Conservation (phyloP, 1,140 invertebrate species). For the Scaptomyza hsui region DNA sequence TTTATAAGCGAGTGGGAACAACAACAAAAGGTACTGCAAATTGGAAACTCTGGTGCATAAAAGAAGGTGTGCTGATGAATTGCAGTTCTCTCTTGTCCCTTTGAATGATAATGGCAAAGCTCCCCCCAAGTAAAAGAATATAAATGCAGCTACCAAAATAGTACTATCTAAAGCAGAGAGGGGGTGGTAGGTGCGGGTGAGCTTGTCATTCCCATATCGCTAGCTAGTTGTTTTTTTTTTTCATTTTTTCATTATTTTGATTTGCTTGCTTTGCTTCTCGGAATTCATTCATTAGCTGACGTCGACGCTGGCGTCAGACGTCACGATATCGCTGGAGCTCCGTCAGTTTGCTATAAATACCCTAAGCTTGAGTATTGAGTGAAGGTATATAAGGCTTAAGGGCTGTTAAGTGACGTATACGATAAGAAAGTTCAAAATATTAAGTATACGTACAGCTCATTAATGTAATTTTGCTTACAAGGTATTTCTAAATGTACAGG, state of each 20-base stretch:
- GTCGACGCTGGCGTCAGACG: constrained; percentile 48
- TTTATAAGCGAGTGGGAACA: constrained; percentile 17
- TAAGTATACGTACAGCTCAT: too few species aligned
- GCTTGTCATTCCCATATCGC: constrained; percentile 29
- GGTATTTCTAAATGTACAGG: neutral
- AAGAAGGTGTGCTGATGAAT: constrained; percentile 30
- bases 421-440: neutral
- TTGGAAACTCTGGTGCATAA: constrained; percentile 2
- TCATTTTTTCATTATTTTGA: too few species aligned
- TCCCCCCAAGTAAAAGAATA: neutral
- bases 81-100: constrained; percentile 21
- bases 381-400: neutral
- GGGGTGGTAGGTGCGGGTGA: neutral
- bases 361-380: neutral
- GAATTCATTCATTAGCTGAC: constrained; percentile 56
- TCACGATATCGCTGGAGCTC: constrained; percentile 47
- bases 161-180: neutral
- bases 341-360: constrained; percentile 26
- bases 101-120: constrained; percentile 22
- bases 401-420: neutral
- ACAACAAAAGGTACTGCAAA: constrained; percentile 8
- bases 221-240: constrained; percentile 32
- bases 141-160: constrained; percentile 24
- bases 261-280: constrained; percentile 35
- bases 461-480: too few species aligned